A percentile compares a stretch with the other conserved stretches of the same genome.
Evolutionary conservation across 2,797 vertebrate species (phyloP).

Genomic region (Hyperoplus immaculatus): DNA sequence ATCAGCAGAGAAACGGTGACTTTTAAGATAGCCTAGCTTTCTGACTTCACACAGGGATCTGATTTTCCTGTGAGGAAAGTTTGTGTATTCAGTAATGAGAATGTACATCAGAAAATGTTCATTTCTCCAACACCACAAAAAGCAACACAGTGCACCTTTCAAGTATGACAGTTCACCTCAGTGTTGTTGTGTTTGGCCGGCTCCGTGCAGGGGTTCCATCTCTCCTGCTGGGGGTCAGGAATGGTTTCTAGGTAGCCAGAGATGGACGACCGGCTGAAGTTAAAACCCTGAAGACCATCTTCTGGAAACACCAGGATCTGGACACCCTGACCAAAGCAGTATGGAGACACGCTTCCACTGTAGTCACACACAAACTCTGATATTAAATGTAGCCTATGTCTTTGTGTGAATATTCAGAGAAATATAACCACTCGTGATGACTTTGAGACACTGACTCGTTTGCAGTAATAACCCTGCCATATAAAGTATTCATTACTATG

Average conservation of each 20-base stretch:
- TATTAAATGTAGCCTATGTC: neutral
- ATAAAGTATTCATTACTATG: no score
- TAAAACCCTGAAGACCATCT: slow-evolving; percentile 94
- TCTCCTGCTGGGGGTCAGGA: slow-evolving; percentile 82
- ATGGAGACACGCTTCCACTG: neutral
- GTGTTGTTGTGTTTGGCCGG: slow-evolving; percentile 88
- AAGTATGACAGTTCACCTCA: slow-evolving; percentile 84
- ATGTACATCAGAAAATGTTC: no score
- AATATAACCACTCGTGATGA: neutral
- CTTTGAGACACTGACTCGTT: neutral
- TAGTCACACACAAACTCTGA: neutral
- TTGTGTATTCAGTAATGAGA: no score
- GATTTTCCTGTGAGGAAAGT: no score
- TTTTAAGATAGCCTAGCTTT: no score
- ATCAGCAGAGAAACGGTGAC: no score
- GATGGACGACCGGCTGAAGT: slow-evolving; percentile 92
- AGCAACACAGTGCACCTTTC: no score
- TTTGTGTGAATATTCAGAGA: neutral
- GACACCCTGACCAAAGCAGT: slow-evolving; percentile 82
- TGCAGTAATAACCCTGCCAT: neutral
- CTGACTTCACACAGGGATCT: no score
- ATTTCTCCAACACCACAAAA: no score
- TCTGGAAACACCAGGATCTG: slow-evolving; percentile 98
- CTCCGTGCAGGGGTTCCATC: slow-evolving; percentile 94
- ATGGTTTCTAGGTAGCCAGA: slow-evolving; percentile 90